Evolutionary conservation across 2,797 vertebrate species (phyloP).

Genomic region (Chaenodraco wilsoni): DNA sequence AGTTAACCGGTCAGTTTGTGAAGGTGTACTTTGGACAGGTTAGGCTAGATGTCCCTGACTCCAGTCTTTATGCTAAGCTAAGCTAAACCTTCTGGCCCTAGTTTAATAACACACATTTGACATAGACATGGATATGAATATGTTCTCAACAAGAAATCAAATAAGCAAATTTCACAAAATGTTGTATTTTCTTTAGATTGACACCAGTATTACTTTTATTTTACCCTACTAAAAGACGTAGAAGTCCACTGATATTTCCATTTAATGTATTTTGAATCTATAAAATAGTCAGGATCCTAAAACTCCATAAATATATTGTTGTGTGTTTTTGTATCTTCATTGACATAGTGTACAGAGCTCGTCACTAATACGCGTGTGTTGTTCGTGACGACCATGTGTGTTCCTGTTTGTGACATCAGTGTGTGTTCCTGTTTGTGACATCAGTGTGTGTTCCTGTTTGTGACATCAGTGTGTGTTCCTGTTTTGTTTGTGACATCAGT

Average conservation of each 20-base stretch:
- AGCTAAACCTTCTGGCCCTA: background rate
- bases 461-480: constrained; percentile 46
- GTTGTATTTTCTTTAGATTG: background rate
- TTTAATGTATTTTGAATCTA: background rate
- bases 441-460: constrained; percentile 48
- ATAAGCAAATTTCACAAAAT: background rate
- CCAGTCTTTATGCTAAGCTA: background rate
- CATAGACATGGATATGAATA: background rate
- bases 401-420: constrained; percentile 19
- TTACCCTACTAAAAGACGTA: background rate
- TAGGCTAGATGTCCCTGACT: background rate
- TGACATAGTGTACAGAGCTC: background rate
- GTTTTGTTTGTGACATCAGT: constrained; percentile 54
- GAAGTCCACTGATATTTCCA: background rate
- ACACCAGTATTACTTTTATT: background rate
- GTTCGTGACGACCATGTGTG: constrained; percentile 30
- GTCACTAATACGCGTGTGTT: constrained; percentile 25
- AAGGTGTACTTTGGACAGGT: background rate
- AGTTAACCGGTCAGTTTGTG: background rate
- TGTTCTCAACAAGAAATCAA: background rate
- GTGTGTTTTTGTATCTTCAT: background rate
- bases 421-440: constrained; percentile 37
- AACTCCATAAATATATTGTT: background rate
- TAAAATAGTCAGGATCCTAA: background rate
- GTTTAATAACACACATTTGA: background rate